Conservation (phyloP, 2,888 invertebrate species). For the Lithosia quadra region DNA sequence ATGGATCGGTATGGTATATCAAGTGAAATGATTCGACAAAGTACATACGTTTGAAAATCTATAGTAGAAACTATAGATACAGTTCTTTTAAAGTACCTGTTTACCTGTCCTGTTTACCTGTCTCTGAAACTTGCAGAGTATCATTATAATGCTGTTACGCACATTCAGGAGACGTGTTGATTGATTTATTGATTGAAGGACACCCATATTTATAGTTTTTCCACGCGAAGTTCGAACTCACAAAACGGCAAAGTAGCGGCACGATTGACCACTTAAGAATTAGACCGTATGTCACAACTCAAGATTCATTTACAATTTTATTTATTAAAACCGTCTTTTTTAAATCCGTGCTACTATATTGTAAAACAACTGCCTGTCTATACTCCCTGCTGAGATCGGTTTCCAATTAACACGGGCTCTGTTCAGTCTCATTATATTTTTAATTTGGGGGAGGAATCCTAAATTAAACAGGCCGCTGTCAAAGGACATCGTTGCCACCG, state of each 20-base stretch:
- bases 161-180: too few species aligned
- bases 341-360: conserved; percentile 19
- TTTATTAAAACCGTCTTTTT: background rate
- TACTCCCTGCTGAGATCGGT: conserved; percentile 79
- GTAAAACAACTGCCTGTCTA: conserved; percentile 56
- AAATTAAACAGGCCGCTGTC: conserved; percentile 85
- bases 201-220: background rate
- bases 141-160: too few species aligned
- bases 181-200: too few species aligned
- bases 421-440: conserved; percentile 86
- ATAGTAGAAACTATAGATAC: background rate
- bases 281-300: too few species aligned
- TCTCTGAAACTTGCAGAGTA: too few species aligned
- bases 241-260: background rate
- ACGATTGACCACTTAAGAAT: background rate
- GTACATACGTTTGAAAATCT: background rate
- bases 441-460: conserved; percentile 86
- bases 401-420: conserved; percentile 85
- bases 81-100: too few species aligned
- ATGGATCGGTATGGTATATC: too few species aligned
- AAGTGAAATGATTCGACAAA: too few species aligned
- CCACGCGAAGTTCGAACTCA: background rate
- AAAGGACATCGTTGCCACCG: conserved; percentile 83
- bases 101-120: too few species aligned
- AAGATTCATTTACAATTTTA: background rate